Base-by-base conservation (phyloP, 2,113 vertebrate genomes). In the Passer domesticus region DNA sequence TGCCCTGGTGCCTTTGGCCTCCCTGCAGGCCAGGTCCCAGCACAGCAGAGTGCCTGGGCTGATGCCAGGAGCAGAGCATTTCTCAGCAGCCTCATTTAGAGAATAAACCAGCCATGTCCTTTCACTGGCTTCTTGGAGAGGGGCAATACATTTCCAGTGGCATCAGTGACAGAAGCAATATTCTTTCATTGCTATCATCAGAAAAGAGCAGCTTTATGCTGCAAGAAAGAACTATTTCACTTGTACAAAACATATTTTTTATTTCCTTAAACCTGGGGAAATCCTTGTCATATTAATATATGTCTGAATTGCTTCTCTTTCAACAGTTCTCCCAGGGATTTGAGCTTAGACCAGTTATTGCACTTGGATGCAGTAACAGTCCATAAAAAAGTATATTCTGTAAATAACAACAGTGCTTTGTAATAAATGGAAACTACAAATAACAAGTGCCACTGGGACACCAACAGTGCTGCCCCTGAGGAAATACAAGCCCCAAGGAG, bases 141-240 rank as follows among this genome's bases (percentile, higher is more conserved):
- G 60, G 72, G 72, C 68, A 93, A 95, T 95, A 91, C 87, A 79
- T 97, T 96, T 93, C 84, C 87, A 88, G 90, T 80, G 74, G 90
- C 90, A 94, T 95, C 95, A 74, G 75, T 94, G 94, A 95, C 95
- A 96, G 92, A 94, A 94, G 84, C 89, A 96, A 96, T 96, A 95
- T 92, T 83, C 93, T 93, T 95, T 95, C 90, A 77, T 94, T 91
- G 95, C 93, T 80, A 35, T 94, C 92, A 90, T 28, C 86, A 84
- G 83, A 86, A 88, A 94, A 86, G 63, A 88, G 87, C 62, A 46
- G 87, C 75, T 97, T 92, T 72, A 64, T 79, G 59, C 66, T 72
- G 74, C 39, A 53, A 72, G 78, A 76, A 94, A 82, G 74, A 88
- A 76, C 74, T 76, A 66, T 78, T 92, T 87, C 74, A 79, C 81